Evolutionary conservation across 2,797 vertebrate species (phyloP), one percentile per base, ranked within the genome.

Genomic region (Echeneis naucrates): DNA sequence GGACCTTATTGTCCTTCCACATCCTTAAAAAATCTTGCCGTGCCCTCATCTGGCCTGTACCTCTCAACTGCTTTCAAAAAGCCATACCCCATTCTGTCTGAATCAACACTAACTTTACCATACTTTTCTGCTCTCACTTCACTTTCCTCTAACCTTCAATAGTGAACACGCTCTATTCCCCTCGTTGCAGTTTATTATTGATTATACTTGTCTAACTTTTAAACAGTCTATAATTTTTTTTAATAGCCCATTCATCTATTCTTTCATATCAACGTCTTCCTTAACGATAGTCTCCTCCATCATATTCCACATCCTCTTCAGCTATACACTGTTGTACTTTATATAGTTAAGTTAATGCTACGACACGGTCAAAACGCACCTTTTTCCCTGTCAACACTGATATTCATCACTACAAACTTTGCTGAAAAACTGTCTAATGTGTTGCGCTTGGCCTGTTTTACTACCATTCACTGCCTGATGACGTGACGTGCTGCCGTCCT

Each of bases 401-500:
- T 11, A 48, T 8, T 35, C 7, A 7, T 35, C 32, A 35, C 21
- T 11, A 40, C 23, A 19, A 14, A 27, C 19, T 30, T 27, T 27
- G 24, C 24, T 16, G 48, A 51, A 51, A 51, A 59, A 23, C 40
- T 24, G 24, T 11, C 4, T 8, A 42, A 14, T 23, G 11, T 5
- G 23, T 35, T 50, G 37, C 51, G 11, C 45, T 17, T 51, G 24
- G 4, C 13, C 9, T 27, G 16, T 19, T 13, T 11, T 40, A 48
- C 16, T 42, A 45, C 8, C 12, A 37, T 19, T 17, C 47, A 1
- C 17, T 4, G 6, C 21, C 33, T n/a, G n/a, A n/a, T 96, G 42
- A 94, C 94, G 53, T 96, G 42, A 94, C 94, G 53, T 27, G 13
- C 12, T 10, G 0, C 26, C 21, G 32, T 27, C 23, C 62, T 58